Base-by-base conservation (phyloP, 1,140 invertebrate genomes). In the Drosophila subobscura region DNA sequence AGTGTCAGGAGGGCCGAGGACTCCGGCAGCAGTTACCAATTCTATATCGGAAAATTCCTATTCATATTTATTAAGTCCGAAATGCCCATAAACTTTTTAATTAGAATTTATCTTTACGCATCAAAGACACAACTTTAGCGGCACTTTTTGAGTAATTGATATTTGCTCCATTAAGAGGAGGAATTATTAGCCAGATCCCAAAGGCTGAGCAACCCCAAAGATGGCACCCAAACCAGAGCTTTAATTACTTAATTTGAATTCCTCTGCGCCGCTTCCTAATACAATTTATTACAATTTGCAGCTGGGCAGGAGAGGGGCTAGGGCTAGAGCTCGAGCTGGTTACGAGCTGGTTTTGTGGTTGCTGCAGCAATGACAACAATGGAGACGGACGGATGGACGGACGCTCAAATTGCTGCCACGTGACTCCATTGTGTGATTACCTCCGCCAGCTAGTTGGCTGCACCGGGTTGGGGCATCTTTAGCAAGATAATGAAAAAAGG, bases 161-260 rank as follows among this genome's bases (percentile, higher is more conserved):
- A 72, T 72, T 72, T 71, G 56, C 66, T 72, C 14, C 71, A 61
- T 72, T 63, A 63, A 63, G 57, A 29, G 45, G 51, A 40, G n/a
- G 29, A 29, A 58, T 37, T 22, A 54, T 54, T 54, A 54, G 67
- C 47, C 54, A 8, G 50, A 16, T 47, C 20, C 6, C 25, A 23
- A 25, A 45, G 20, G 14, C 51, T 10, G 6, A 41, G 42, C 44
- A 23, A 66, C 46, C 59, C 57, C 27, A 14, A 25, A 55, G 27
- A n/a, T n/a, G 29, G 33, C n/a, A 20, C 20, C 40, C 45, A 44
- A 37, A 55, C 50, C 51, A 33, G 50, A 41, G 45, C 42, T 70
- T 79, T 90, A 90, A 90, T 90, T 90, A 90, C 81, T 88, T 90
- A 84, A 90, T 90, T 90, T 88, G 76, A 90, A 88, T 88, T 90